Percentiles rank a stretch among this genome's conserved stretches.
Evolutionary conservation across 2,888 invertebrate species (phyloP).

Genomic region (Spisula solida): DNA sequence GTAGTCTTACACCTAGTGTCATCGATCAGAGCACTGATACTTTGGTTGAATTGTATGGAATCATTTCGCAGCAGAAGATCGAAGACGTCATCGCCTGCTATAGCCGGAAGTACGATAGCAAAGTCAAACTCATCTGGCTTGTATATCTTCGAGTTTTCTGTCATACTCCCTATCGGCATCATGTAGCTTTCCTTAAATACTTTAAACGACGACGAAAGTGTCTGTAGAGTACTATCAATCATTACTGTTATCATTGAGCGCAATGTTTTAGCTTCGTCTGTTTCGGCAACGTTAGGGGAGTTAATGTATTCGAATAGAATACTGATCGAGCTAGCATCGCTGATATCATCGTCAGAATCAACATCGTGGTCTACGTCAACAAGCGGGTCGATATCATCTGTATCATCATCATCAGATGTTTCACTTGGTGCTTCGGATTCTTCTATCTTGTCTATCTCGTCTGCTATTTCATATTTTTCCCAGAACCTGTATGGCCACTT

Average conservation of each 20-base stretch:
- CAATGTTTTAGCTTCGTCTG: not conserved
- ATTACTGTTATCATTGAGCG: not conserved
- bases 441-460: not conserved
- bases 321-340: not conserved
- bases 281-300: not conserved
- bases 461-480: not conserved
- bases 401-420: not conserved
- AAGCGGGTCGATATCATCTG: not conserved
- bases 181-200: constrained; percentile 31
- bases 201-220: not conserved
- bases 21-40: not conserved
- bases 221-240: not conserved
- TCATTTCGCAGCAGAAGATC: not conserved
- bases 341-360: constrained; percentile 22
- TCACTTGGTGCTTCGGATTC: not conserved
- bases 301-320: constrained; percentile 17
- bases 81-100: constrained; percentile 21
- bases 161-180: constrained; percentile 31
- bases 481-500: not conserved
- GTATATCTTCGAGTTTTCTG: constrained; percentile 25
- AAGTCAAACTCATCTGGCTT: constrained; percentile 36
- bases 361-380: not conserved
- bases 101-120: constrained; percentile 22
- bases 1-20: not conserved
- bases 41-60: not conserved